Conservation (phyloP, 2,888 invertebrate species). For the Eristalis arbustorum region DNA sequence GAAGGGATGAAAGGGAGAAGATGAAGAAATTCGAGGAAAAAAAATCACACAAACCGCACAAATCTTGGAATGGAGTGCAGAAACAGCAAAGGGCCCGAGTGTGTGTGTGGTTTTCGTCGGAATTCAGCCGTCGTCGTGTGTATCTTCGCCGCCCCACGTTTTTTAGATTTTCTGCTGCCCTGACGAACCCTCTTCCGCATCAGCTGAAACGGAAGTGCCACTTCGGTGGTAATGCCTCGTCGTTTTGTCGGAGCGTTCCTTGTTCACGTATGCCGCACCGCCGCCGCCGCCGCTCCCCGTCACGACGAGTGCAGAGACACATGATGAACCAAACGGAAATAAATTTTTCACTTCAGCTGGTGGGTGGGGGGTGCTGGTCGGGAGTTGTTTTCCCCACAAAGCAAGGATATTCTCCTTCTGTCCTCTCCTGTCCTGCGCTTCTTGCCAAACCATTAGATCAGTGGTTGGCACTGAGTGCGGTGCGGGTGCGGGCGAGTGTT, state of each 20-base stretch:
- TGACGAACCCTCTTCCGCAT: constrained; percentile 67
- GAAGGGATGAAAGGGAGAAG: not conserved
- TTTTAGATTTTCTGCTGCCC: constrained; percentile 29
- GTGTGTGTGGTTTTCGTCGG: constrained; percentile 23
- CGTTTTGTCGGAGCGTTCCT: constrained; percentile 34
- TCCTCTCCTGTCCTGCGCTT: constrained; percentile 25
- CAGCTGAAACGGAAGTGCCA: constrained; percentile 68
- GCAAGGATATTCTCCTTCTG: constrained; percentile 36
- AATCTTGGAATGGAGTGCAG: constrained; percentile 56
- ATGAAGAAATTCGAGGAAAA: not conserved
- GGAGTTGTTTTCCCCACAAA: constrained; percentile 13
- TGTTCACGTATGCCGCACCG: constrained; percentile 44
- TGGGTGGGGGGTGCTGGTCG: not conserved
- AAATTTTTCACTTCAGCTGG: constrained; percentile 60
- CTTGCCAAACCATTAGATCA: constrained; percentile 54
- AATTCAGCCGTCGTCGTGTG: constrained; percentile 2
- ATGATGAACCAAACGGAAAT: constrained; percentile 71
- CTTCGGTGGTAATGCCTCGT: constrained; percentile 66
- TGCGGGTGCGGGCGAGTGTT: constrained; percentile 10
- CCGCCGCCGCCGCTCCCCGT: not conserved
- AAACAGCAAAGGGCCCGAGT: not conserved
- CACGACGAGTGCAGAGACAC: constrained; percentile 42
- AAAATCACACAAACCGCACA: constrained; percentile 54
- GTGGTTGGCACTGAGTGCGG: not conserved
- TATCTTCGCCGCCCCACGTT: not conserved